A percentile compares a stretch with the other conserved stretches of the same genome.
Conservation (phyloP, 2,113 vertebrate species). For the Macquaria ambigua region DNA sequence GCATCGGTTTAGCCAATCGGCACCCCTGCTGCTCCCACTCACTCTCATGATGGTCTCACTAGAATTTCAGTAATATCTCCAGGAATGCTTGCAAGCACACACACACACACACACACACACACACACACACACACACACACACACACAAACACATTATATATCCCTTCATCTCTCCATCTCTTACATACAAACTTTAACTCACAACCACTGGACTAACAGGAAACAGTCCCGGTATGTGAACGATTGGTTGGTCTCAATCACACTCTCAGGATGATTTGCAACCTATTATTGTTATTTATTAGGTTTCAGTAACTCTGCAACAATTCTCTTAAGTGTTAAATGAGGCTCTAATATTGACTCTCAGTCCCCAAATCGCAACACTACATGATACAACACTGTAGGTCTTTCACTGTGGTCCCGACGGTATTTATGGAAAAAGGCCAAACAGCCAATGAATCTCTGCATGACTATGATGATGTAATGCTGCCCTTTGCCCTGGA, state of each 20-base stretch:
- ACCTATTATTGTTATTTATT: conserved; percentile 35
- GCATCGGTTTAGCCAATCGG: conserved; percentile 57
- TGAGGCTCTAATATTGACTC: conserved; percentile 13
- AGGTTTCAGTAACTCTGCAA: not conserved
- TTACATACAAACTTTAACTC: conserved; percentile 15
- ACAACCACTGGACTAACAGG: not conserved
- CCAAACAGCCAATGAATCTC: conserved; percentile 37
- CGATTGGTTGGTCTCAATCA: not conserved
- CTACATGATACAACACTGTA: conserved; percentile 4
- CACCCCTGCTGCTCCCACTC: conserved; percentile 65
- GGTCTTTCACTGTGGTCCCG: conserved; percentile 27
- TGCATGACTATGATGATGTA: conserved; percentile 48
- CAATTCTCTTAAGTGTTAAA: conserved; percentile 2
- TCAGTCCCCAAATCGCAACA: conserved; percentile 10
- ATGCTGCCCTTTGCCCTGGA: conserved; percentile 46
- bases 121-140: conserved; percentile 40
- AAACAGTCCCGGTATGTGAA: conserved; percentile 13
- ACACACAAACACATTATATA: conserved; percentile 16
- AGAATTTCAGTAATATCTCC: conserved; percentile 48
- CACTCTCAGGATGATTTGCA: conserved; percentile 5
- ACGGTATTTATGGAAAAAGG: conserved; percentile 44
- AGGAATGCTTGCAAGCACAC: conserved; percentile 61
- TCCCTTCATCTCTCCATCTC: conserved; percentile 24
- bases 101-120: conserved; percentile 17
- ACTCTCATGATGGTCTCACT: conserved; percentile 41